Conservation (phyloP, 2,797 vertebrate genomes). For the Esox lucius region DNA sequence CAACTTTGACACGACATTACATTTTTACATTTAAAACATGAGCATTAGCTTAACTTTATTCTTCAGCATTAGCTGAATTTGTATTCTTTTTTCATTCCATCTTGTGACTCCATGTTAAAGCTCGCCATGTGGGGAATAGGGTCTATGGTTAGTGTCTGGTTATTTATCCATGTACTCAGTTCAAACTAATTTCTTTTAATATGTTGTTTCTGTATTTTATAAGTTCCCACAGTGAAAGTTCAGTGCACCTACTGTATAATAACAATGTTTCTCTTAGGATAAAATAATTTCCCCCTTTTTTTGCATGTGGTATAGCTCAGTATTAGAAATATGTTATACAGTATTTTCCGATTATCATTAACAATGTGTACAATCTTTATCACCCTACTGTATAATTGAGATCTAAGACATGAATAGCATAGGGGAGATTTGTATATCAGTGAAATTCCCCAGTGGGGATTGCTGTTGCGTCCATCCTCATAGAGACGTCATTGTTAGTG, state of each 20-base stretch:
- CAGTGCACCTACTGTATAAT: not conserved
- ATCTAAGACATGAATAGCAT: not conserved
- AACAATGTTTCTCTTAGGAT: not conserved
- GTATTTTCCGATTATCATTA: too few species aligned
- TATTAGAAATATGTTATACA: too few species aligned
- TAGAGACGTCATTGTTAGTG: not conserved
- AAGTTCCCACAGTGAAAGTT: not conserved
- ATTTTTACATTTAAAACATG: slow-evolving; percentile 40
- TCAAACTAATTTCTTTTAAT: slow-evolving; percentile 6
- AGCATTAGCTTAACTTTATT: slow-evolving; percentile 3
- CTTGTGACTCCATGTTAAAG: not conserved
- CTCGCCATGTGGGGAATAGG: not conserved
- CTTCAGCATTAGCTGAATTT: not conserved
- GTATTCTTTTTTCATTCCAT: not conserved
- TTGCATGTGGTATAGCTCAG: too few species aligned
- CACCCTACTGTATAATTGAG: not conserved
- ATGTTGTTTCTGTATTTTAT: not conserved
- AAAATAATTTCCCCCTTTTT: too few species aligned
- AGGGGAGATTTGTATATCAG: not conserved
- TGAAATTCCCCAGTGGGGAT: not conserved
- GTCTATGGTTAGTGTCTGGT: not conserved
- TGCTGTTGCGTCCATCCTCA: not conserved
- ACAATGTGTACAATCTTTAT: too few species aligned
- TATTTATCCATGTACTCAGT: not conserved
- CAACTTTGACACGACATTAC: not conserved